Base-by-base conservation (phyloP, 2,888 invertebrate species). In the Spilarctia lutea region DNA sequence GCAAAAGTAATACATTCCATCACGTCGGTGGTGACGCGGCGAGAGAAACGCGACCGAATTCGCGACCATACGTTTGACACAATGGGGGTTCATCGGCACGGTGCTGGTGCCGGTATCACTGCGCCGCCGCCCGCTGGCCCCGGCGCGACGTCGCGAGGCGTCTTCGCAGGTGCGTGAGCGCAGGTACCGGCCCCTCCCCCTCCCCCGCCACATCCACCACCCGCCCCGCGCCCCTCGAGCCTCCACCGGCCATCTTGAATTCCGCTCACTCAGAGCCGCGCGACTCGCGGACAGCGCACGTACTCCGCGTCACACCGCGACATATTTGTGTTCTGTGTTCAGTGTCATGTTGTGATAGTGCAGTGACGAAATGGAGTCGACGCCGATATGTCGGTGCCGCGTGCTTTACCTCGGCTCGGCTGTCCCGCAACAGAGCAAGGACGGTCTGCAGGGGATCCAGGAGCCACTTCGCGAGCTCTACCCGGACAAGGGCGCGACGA, bases 381-480 rank as follows among this genome's bases (percentile, higher is more conserved):
- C 98, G 88, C 99, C 99, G 91, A 99, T 99, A 90, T 99, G 99
- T 96, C 97, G 99, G 87, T 99, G 99, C 95, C 97, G 99, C 81
- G 99, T 99, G 73, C 97, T 99, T 76, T 99, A 99, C 94, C 96
- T 99, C 87, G 99, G 99, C 85, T 98, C 98, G 86, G 98, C 99
- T 39, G 99, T 99, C 87, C 99, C 99, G 48, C 99, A 99, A 90
- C 98, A 99, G 91, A 99, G 99, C 91, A 99, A 99, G 93, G 99
- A 99, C 90, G 99, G 99, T 71, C 96, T 99, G 70, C 98, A 99
- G 90, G 99, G 99, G 75, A 98, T 99, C 83, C 99, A 99, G 96
- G 99, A 99, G 92, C 99, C 99, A 3, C 94, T 99, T 86, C 97
- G 98, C 85, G 99, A 99, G 89, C 96, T 99, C 76, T 99, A 99